These are phyloP conservation scores for Catalaphyllia jardinei DNA, from an alignment of 64 coral and sea anemone species.

Conservation along the genomic window DNA sequence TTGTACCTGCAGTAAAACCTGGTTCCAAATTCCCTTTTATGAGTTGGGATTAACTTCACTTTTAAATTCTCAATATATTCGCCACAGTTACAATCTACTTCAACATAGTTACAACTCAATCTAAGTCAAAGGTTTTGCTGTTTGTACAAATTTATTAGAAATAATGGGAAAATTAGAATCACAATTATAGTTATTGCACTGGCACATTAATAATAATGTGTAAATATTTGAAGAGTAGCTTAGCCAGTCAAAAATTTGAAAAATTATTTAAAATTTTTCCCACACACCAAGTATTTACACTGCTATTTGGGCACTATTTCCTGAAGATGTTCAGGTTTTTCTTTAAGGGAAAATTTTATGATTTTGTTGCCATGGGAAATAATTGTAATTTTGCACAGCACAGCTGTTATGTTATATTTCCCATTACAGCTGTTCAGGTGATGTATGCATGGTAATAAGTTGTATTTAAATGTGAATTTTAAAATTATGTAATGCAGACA, in stretches of 20 bases:
- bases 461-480: neutral
- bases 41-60: neutral
- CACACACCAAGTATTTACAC: neutral
- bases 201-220: neutral
- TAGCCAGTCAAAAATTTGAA: neutral
- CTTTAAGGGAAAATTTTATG: neutral
- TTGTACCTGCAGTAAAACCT: neutral
- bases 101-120: no score
- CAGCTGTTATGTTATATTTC: neutral
- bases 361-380: neutral
- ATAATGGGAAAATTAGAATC: neutral
- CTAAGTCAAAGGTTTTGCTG: neutral
- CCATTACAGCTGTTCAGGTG: slow-evolving; percentile 6
- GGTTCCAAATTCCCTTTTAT: neutral
- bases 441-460: neutral
- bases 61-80: neutral
- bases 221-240: neutral
- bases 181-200: neutral
- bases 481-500: neutral
- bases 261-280: neutral
- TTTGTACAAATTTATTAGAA: neutral
- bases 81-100: no score
- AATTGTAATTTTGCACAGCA: neutral
- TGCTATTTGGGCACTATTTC: neutral
- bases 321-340: no score